These are phyloP conservation scores for Sebastes reedi DNA, from an alignment of 2,797 vertebrate species.

Conservation along the genomic window DNA sequence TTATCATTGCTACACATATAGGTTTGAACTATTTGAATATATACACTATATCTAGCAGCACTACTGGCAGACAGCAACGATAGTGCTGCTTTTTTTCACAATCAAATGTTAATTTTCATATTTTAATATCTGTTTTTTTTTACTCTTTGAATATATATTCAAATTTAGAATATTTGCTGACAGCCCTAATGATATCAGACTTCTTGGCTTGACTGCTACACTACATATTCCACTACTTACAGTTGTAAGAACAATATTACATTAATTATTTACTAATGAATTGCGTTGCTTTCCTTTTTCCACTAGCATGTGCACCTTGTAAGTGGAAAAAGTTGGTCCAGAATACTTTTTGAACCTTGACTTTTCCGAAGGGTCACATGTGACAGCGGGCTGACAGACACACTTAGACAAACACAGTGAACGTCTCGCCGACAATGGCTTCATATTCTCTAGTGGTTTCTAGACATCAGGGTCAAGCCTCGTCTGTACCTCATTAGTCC, in stretches of 20 bases:
- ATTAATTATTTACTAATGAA: conserved; percentile 33
- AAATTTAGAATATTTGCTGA: neutral
- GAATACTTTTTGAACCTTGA: conserved; percentile 49
- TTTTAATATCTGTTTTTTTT: neutral
- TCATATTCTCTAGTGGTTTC: conserved; percentile 54
- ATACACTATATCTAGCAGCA: too few relatives aligned
- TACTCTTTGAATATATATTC: neutral
- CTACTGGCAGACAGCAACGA: too few relatives aligned
- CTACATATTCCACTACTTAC: neutral
- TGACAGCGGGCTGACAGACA: conserved; percentile 40
- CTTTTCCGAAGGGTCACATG: conserved; percentile 22
- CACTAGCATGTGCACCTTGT: conserved; percentile 3
- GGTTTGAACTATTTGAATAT: too few relatives aligned
- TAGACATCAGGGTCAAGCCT: conserved; percentile 56
- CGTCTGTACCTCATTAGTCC: conserved; percentile 71
- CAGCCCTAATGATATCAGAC: neutral
- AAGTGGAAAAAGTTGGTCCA: conserved; percentile 34
- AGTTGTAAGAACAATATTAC: neutral
- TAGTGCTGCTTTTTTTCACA: too few relatives aligned
- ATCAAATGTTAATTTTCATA: too few relatives aligned
- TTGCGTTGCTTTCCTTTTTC: conserved; percentile 11
- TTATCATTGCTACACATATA: too few relatives aligned
- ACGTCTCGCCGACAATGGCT: conserved; percentile 26
- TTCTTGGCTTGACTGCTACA: neutral
- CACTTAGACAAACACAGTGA: conserved; percentile 35